Base-by-base conservation (phyloP, 2,888 invertebrate species). In the Leucoptera coffeella region DNA sequence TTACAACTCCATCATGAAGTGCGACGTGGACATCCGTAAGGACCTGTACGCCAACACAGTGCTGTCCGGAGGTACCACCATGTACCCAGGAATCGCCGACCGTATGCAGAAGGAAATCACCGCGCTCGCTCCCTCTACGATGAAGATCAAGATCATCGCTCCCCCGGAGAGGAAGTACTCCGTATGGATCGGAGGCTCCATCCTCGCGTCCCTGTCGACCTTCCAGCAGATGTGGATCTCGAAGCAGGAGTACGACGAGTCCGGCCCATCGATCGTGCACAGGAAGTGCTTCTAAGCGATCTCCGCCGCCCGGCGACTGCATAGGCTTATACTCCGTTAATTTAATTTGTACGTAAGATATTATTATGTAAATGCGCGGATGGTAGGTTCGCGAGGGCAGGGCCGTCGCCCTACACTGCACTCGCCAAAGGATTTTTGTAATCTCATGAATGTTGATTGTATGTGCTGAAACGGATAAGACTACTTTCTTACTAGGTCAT, bases 1-100 rank as follows among this genome's bases (percentile, higher is more conserved):
- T 15, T 94, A 91, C 82, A 92, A 93, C 67, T 90, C 90, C 30
- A 93, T 93, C 80, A 93, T 93, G 93, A 93, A 92, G 79, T 93
- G 93, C 74, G 93, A 93, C 69, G 90, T 93, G 31, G 92, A 92
- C 60, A 93, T 93, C 79, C 85, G 91, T 80, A 90, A 91, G 78
- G 92, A 93, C 73, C 72, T 93, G 73, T 93, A 93, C 73, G 91
- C 92, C 76, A 91, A 91, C 77, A 90, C 90, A 42, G 93, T 94
- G 30, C 74, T 93, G 45, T 93, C 93, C 35, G 91, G 91, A 35
- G 91, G 91, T 60, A 90, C 90, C 74, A 91, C 91, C 50, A 91
- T 92, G 91, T 92, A 91, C 73, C 91, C 91, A 26, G 91, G 91
- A 50, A 90, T 90, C 72, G 89, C 90, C 54, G 90, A 90, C 75